These are phyloP conservation scores for Dryas iulia DNA, from an alignment of 1,140 invertebrate species.

Conservation along the genomic window DNA sequence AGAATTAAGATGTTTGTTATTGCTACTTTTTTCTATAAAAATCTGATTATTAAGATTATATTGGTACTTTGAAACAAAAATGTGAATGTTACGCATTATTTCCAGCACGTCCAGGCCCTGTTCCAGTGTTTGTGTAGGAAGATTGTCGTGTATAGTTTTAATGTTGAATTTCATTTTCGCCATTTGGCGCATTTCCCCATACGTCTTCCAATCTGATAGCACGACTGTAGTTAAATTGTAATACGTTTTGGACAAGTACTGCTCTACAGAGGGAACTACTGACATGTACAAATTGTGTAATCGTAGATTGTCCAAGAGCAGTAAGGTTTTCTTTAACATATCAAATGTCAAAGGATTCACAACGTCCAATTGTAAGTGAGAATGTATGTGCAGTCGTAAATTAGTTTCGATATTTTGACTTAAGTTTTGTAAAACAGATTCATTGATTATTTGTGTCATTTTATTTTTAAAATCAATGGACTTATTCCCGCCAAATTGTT, in stretches of 20 bases:
- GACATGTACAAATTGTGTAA: slow-evolving; percentile 71
- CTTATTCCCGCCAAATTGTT: slow-evolving; percentile 45
- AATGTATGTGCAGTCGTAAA: slow-evolving; percentile 93
- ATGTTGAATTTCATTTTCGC: slow-evolving; percentile 93
- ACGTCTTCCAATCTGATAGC: slow-evolving; percentile 98
- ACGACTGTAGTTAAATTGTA: slow-evolving; percentile 99
- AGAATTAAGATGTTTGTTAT: slow-evolving; percentile 97
- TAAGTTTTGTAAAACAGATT: slow-evolving; percentile 85
- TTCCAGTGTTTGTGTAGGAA: slow-evolving; percentile 98
- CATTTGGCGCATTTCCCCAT: slow-evolving; percentile 96
- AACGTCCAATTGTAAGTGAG: slow-evolving; percentile 92
- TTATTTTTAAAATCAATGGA: slow-evolving; percentile 57
- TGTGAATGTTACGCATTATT: slow-evolving; percentile 98
- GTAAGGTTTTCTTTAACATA: slow-evolving; percentile 77
- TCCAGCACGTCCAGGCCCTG: slow-evolving; percentile 98
- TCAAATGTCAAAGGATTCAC: slow-evolving; percentile 86
- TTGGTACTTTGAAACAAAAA: slow-evolving; percentile 95
- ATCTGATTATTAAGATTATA: slow-evolving; percentile 99
- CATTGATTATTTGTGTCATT: slow-evolving; percentile 62
- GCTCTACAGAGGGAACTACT: slow-evolving; percentile 86
- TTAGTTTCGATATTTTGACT: slow-evolving; percentile 95
- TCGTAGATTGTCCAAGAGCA: slow-evolving; percentile 79
- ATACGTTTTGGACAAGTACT: slow-evolving; percentile 96
- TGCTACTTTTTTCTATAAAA: slow-evolving; percentile 95
- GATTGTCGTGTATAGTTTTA: slow-evolving; percentile 91